Evolutionary conservation across 2,888 invertebrate species (phyloP).

Genomic region (Lingula anatina): DNA sequence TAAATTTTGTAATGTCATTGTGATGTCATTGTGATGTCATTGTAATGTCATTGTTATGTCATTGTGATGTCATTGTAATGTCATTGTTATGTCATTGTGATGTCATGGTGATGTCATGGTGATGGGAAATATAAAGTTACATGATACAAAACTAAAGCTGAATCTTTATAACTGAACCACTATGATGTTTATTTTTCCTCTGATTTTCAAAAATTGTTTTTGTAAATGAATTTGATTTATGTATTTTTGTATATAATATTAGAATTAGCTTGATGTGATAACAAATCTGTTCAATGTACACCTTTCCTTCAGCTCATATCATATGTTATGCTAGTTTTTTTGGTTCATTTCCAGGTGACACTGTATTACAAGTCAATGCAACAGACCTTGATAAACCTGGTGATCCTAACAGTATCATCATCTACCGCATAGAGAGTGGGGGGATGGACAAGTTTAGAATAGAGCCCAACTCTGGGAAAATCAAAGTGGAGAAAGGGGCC

Average conservation of each 20-base stretch:
- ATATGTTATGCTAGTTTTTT: not conserved
- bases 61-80: too few relatives aligned
- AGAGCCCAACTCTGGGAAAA: constrained; percentile 75
- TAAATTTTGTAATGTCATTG: too few relatives aligned
- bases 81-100: too few relatives aligned
- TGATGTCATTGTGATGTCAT: too few relatives aligned
- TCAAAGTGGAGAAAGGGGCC: constrained; percentile 81
- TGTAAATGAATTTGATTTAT: not conserved
- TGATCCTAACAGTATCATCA: constrained; percentile 79
- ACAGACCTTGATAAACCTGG: constrained; percentile 33
- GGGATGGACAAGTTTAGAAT: constrained; percentile 92
- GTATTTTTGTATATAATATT: not conserved
- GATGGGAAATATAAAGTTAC: too few relatives aligned
- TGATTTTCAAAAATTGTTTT: too few relatives aligned
- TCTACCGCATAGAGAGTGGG: constrained; percentile 85
- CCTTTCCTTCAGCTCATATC: not conserved
- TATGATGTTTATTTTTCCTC: too few relatives aligned
- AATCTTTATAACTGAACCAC: too few relatives aligned
- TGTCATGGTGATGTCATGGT: too few relatives aligned
- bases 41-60: too few relatives aligned
- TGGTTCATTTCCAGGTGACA: constrained; percentile 18
- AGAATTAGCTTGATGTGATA: not conserved
- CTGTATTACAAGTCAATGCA: constrained; percentile 27
- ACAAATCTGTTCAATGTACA: not conserved
- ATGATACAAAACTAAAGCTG: too few relatives aligned